These are phyloP conservation scores for Saguinus imperator DNA, from an alignment of 2,113 vertebrate genomes.

Conservation along the genomic window DNA sequence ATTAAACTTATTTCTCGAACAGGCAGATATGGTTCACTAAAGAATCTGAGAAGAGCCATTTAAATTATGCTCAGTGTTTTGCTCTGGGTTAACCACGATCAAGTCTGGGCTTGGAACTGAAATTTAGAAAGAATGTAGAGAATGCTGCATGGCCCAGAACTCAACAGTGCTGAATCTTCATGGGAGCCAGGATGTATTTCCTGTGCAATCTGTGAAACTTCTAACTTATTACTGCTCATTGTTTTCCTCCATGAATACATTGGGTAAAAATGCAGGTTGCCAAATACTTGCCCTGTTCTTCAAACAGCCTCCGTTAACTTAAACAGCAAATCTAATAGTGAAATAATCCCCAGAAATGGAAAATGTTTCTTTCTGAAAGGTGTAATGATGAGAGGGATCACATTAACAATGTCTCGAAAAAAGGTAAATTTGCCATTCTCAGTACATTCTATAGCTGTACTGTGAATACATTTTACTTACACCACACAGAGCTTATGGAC, in stretches of 20 bases:
- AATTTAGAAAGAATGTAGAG: conserved; percentile 47
- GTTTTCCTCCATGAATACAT: background rate
- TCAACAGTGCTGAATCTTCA: conserved; percentile 4
- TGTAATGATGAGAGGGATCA: conserved; percentile 66
- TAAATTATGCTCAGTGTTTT: background rate
- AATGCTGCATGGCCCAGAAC: conserved; percentile 53
- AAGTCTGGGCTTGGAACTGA: conserved; percentile 35
- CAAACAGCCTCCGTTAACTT: background rate
- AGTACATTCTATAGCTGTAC: conserved; percentile 41
- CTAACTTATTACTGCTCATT: background rate
- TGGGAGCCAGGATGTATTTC: conserved; percentile 4
- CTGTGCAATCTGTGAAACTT: conserved; percentile 9
- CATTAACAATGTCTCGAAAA: conserved; percentile 17
- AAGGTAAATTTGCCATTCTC: conserved; percentile 63
- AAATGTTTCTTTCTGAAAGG: conserved; percentile 66
- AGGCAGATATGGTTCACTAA: conserved; percentile 57
- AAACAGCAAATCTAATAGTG: background rate
- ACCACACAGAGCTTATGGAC: conserved; percentile 41
- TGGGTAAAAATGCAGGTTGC: background rate
- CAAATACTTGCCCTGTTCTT: background rate
- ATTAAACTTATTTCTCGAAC: conserved; percentile 60
- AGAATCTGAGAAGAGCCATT: conserved; percentile 51
- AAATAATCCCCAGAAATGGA: conserved; percentile 66
- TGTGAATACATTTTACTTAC: conserved; percentile 59
- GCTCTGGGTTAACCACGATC: conserved; percentile 1